A percentile compares a stretch with the other conserved stretches of the same genome.
Evolutionary conservation across 2,113 vertebrate species (phyloP).

Genomic region (Cyprinodon brontotheroides): DNA sequence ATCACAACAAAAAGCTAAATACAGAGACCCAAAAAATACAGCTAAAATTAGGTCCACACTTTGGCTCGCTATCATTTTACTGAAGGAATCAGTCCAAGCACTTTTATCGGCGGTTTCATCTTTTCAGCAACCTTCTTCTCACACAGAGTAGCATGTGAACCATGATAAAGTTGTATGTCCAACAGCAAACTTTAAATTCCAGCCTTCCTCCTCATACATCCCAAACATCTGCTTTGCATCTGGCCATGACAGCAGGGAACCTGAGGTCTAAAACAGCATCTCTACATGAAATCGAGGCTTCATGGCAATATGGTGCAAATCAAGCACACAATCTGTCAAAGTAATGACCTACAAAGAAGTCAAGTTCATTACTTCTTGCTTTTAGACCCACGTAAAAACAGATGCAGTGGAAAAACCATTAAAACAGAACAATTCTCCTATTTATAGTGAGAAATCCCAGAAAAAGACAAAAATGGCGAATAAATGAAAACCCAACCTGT

Average conservation of each 20-base stretch:
- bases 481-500: constrained; percentile 24
- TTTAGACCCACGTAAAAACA: neutral
- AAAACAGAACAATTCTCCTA: neutral
- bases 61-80: constrained; percentile 23
- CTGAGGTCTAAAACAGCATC: neutral
- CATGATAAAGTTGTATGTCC: constrained; percentile 80
- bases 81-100: neutral
- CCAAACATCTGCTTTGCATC: constrained; percentile 82
- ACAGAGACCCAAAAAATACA: neutral
- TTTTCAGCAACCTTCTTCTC: constrained; percentile 5
- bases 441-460: neutral
- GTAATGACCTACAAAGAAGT: constrained; percentile 1
- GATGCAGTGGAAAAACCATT: neutral
- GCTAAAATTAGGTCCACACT: constrained; percentile 15
- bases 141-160: constrained; percentile 60
- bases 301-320: neutral
- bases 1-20: constrained; percentile 40
- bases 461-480: constrained; percentile 12
- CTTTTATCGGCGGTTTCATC: neutral
- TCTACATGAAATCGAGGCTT: constrained; percentile 5
- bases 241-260: constrained; percentile 82
- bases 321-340: constrained; percentile 3
- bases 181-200: constrained; percentile 22
- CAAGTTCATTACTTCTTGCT: neutral
- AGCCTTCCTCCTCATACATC: constrained; percentile 63